Conservation (phyloP, 2,113 vertebrate genomes). For the Solenodon paradoxus region DNA sequence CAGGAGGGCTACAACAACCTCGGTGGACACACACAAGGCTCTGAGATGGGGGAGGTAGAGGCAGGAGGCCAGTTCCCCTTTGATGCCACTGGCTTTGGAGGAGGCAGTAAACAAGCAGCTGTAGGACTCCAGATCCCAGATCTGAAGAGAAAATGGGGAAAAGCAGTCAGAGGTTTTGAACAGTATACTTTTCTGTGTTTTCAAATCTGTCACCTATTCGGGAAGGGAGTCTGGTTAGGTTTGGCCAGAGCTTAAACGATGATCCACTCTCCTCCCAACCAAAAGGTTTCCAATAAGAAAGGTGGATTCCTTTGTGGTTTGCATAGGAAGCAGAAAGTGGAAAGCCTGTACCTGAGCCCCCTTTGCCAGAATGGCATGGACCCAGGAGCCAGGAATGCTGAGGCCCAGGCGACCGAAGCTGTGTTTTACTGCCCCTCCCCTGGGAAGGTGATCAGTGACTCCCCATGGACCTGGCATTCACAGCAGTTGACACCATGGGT, state of each 20-base stretch:
- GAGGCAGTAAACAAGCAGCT: constrained; percentile 82
- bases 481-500: rapidly evolving
- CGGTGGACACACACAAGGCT: constrained; percentile 79
- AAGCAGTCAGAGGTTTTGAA: too few relatives aligned
- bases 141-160: constrained; percentile 69
- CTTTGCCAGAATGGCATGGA: neutral
- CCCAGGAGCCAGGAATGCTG: neutral
- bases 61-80: constrained; percentile 79
- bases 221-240: neutral
- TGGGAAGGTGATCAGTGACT: neutral
- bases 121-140: constrained; percentile 86
- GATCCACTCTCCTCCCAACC: neutral
- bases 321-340: neutral
- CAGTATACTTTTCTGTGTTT: neutral
- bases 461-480: neutral
- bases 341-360: neutral
- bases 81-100: constrained; percentile 78
- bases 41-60: constrained; percentile 73
- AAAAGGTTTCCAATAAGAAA: neutral
- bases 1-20: constrained; percentile 78
- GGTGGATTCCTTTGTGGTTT: neutral
- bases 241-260: neutral
- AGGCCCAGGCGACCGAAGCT: too few relatives aligned
- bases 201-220: neutral
- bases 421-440: neutral